Base-by-base conservation (phyloP, 2,113 vertebrate genomes). In the Leptodactylus fuscus region DNA sequence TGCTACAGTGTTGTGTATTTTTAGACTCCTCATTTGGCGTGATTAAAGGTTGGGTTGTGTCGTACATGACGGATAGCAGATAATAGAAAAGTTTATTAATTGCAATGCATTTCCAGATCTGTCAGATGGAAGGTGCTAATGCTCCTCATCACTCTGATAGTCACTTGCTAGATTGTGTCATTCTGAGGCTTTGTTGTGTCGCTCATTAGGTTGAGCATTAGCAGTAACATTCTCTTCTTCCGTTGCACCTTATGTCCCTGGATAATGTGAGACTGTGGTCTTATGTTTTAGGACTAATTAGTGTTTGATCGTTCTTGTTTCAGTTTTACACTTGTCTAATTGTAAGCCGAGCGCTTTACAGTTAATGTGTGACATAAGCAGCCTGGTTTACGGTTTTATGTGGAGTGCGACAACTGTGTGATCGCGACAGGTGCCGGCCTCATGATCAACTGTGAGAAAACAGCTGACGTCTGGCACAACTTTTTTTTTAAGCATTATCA, bases 361-460 rank as follows among this genome's bases (percentile, higher is more conserved):
- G 36, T 80, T 34, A 85, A 85, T 53, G 83, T 76, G 48, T 85
- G 84, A 80, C n/a, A 58, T 29, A 85, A 32, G 32, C 32, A 32
- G 27, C 18, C 4, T 36, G 46, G 74, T 1, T 70, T 82, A 51
- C 3, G 13, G n/a, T 34, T 71, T 62, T 34, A 38, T 34, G 29
- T 34, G 55, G 71, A 76, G 76, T 84, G 60, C 67, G 73, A 41
- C 49, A 55, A 55, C 73, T 85, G 73, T 65, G 82, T 79, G 29
- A 69, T 69, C 44, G 13, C n/a, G 36, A 85, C 75, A 85, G 60
- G 36, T 69, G 44, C 11, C 41, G 8, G 12, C 34, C 44, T 60
- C 38, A 48, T 60, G 24, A 46, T 32, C 53, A 48, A 60, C 20
- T 82, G 81, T 70, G 18, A 53, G 18, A 38, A 60, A 44, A 38